Conservation (phyloP, 2,113 vertebrate species). For the Colaptes auratus region DNA sequence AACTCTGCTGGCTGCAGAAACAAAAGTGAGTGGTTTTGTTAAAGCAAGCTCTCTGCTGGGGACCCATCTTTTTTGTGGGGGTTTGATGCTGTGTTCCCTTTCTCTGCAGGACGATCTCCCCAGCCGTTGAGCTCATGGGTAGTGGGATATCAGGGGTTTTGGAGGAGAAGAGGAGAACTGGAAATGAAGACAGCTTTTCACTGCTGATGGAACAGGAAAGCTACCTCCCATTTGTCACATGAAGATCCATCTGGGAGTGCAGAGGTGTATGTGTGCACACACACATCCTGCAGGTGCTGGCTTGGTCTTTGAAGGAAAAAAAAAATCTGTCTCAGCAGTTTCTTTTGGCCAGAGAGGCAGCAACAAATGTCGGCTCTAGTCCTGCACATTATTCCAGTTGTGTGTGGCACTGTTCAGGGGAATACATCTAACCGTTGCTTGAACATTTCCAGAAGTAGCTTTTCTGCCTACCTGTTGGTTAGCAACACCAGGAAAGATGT, state of each 20-base stretch:
- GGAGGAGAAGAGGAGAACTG: background rate
- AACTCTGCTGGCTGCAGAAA: conserved; percentile 36
- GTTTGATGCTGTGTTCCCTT: background rate
- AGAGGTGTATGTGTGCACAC: accelerated
- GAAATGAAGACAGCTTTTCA: background rate
- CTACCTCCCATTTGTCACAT: background rate
- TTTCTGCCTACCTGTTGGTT: background rate
- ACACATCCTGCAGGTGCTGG: background rate
- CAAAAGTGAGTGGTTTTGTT: conserved; percentile 48
- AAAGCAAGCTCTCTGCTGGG: background rate
- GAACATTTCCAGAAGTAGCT: background rate
- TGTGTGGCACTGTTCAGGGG: background rate
- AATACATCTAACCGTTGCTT: accelerated
- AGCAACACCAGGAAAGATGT: background rate
- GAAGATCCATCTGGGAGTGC: accelerated
- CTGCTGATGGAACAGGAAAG: background rate
- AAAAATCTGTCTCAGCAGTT: background rate
- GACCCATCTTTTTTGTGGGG: conserved; percentile 2
- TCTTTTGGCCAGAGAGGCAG: background rate
- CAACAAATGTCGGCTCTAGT: background rate
- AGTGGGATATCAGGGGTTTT: background rate
- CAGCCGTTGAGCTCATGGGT: background rate
- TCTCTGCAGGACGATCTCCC: background rate
- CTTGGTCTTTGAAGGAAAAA: background rate
- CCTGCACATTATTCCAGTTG: accelerated